Percentiles rank a stretch among this genome's conserved stretches.
These are phyloP conservation scores for Rhagologus leucostigma DNA, from an alignment of 2,113 vertebrate genomes.

Conservation along the genomic window DNA sequence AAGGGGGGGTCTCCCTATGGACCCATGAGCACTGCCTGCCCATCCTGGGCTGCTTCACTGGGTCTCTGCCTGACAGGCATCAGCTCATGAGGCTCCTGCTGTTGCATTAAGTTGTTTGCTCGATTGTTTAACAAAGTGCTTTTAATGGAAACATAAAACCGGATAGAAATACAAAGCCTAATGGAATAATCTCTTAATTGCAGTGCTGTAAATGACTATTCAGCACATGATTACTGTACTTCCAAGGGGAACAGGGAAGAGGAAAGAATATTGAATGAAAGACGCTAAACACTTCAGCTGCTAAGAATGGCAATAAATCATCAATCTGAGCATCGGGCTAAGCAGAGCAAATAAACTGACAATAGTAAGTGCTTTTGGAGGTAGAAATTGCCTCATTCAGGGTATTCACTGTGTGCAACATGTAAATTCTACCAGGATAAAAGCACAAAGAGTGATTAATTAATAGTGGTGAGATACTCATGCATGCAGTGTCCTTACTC, in stretches of 20 bases:
- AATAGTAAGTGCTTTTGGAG: slow-evolving; percentile 11
- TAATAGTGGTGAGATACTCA: background rate
- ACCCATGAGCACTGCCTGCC: background rate
- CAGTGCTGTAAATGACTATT: background rate
- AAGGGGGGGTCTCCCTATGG: background rate
- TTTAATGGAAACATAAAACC: slow-evolving; percentile 30
- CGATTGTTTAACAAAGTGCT: slow-evolving; percentile 18
- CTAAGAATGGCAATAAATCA: no score
- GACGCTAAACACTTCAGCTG: background rate
- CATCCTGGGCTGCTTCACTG: background rate
- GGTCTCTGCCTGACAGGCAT: background rate
- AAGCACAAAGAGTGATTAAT: slow-evolving; percentile 27
- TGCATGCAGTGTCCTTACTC: slow-evolving; percentile 24
- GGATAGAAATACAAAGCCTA: slow-evolving; percentile 13
- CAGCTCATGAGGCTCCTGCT: background rate
- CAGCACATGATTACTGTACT: background rate
- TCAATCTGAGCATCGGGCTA: background rate
- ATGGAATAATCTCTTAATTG: slow-evolving; percentile 41
- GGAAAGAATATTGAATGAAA: slow-evolving; percentile 3
- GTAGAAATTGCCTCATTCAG: background rate
- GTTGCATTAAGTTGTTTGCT: background rate
- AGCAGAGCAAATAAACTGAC: background rate
- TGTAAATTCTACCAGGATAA: slow-evolving; percentile 30
- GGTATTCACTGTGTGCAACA: background rate
- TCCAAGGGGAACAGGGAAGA: background rate